Conservation (phyloP, 2,888 invertebrate genomes). For the Leptarthrus brevirostris region DNA sequence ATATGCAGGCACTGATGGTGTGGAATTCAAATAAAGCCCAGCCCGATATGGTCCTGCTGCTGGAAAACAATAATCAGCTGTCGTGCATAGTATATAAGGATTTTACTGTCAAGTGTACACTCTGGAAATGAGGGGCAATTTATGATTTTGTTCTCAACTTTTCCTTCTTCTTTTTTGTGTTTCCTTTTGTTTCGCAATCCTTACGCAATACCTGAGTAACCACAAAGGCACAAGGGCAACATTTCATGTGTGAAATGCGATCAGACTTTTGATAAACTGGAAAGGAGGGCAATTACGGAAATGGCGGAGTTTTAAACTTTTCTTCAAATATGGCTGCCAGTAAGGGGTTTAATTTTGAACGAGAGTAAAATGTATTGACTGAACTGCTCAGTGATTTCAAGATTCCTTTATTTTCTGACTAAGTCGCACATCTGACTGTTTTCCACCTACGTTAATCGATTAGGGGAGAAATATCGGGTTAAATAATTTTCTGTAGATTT, state of each 20-base stretch:
- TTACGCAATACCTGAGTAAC: conserved; percentile 15
- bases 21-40: not conserved
- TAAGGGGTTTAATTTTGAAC: not conserved
- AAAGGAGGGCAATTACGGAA: conserved; percentile 38
- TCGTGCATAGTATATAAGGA: conserved; percentile 9
- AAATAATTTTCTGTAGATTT: too few relatives aligned
- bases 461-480: too few relatives aligned
- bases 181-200: conserved; percentile 25
- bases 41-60: not conserved
- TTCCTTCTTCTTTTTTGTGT: not conserved
- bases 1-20: not conserved
- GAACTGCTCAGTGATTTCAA: too few relatives aligned
- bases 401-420: too few relatives aligned
- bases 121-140: conserved; percentile 36
- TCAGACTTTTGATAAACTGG: not conserved
- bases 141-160: conserved; percentile 27
- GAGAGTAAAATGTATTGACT: too few relatives aligned
- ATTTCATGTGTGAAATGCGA: not conserved
- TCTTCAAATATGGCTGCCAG: conserved; percentile 40
- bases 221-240: not conserved
- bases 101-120: conserved; percentile 36
- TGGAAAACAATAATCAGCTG: conserved; percentile 37
- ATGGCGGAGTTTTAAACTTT: conserved; percentile 23
- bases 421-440: too few relatives aligned
- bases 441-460: too few relatives aligned